Evolutionary conservation across 2,113 vertebrate species (phyloP).

Genomic region (Pungitius pungitius): DNA sequence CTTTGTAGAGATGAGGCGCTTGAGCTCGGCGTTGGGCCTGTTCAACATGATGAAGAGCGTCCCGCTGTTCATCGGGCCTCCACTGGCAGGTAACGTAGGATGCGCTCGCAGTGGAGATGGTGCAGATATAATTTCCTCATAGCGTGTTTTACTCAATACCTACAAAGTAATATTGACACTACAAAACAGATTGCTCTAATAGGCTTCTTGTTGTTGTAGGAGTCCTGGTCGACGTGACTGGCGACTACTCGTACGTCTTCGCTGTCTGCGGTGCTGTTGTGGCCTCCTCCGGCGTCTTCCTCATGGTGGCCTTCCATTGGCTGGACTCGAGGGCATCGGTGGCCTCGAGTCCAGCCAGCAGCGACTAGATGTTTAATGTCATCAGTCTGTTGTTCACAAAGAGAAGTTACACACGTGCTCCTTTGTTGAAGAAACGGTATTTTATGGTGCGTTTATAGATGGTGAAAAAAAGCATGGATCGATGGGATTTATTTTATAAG

Average conservation of each 20-base stretch:
- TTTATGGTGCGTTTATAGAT: no score
- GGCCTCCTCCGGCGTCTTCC: slow-evolving; percentile 84
- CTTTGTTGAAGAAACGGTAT: no score
- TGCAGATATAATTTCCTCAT: no score
- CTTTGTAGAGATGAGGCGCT: slow-evolving; percentile 88
- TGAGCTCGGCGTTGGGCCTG: slow-evolving; percentile 91
- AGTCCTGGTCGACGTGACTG: slow-evolving; percentile 85
- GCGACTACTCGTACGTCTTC: slow-evolving; percentile 84
- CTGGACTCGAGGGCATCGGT: slow-evolving; percentile 62
- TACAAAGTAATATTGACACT: neutral
- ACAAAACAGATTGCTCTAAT: neutral
- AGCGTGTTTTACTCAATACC: no score
- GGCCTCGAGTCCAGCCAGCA: slow-evolving; percentile 27
- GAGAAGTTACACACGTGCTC: no score
- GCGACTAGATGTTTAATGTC: no score
- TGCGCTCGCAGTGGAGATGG: neutral
- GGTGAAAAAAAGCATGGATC: no score
- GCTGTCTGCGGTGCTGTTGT: slow-evolving; percentile 85
- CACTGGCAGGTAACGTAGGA: slow-evolving; percentile 84
- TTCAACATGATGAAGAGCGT: slow-evolving; percentile 88
- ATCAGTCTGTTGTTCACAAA: no score
- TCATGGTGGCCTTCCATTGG: slow-evolving; percentile 83
- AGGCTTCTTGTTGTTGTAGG: slow-evolving; percentile 76
- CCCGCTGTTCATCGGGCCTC: slow-evolving; percentile 88
- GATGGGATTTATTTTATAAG: no score